Evolutionary conservation across 2,888 invertebrate species (phyloP), one percentile per base, ranked within the genome.

Genomic region (Acleris holmiana): DNA sequence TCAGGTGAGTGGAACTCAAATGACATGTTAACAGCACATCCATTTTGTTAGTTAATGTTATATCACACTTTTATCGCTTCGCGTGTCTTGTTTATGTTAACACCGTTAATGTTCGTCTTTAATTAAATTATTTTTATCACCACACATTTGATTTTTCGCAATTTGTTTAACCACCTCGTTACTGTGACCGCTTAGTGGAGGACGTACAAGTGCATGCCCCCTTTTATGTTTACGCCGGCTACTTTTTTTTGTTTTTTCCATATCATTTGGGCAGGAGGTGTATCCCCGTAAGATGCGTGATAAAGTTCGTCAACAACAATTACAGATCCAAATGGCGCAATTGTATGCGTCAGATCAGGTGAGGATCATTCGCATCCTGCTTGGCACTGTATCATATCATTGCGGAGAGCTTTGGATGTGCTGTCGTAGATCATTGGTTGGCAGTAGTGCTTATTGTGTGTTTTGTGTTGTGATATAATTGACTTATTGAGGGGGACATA

Each of bases 201-300:
- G 77, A 78, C 75, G 78, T 82, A 82, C 81, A 81, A 83, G 85
- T 79, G 91, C 90, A 92, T 93, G 93, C 84, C 76, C 81, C 89
- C 77, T 85, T n/a, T 89, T 92, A 89, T 92, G 90, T 91, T 92
- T 90, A 91, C 86, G 91, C 91, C 86, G 88, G 90, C 86, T 89
- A 89, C 89, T 90, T 91, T 80, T 61, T 78, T 92, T 91, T 91
- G 88, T 90, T 91, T 92, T 88, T 91, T 91, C 88, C 90, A 91
- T 91, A 89, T 93, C 88, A 89, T 92, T 92, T 91, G 93, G 92
- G 94, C 95, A 95, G 95, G 95, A 95, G 94, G 95, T 94, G 93
- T 95, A 95, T 93, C 95, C 96, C 85, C 95, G 95, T 94, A 96
- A 96, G 95, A 95, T 95, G 95, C 95, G 95, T 90, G 95, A 96